Conservation (phyloP, 2,888 invertebrate genomes). For the Luperina nickerlii region DNA sequence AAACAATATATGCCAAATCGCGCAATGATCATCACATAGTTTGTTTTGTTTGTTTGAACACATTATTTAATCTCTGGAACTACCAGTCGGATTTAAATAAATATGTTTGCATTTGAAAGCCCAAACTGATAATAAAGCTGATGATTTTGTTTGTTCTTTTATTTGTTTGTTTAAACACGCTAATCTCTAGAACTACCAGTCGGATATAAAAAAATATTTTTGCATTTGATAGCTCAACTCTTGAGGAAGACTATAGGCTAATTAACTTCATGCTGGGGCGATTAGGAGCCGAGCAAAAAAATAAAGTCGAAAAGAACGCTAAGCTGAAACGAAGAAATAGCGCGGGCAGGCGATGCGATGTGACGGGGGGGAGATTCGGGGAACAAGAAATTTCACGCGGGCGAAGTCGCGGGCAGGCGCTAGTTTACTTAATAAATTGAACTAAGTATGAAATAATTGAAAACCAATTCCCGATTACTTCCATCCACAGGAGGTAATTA, state of each 20-base stretch:
- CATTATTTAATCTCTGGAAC: not conserved
- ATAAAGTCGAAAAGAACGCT: not conserved
- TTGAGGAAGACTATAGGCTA: not conserved
- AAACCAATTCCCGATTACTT: not conserved
- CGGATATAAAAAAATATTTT: not conserved
- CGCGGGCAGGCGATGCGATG: no score
- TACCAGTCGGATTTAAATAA: not conserved
- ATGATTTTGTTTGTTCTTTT: no score
- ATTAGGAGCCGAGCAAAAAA: no score
- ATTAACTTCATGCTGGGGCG: no score
- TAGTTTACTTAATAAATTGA: not conserved
- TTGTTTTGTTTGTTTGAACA: not conserved
- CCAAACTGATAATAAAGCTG: not conserved
- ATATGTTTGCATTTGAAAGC: not conserved
- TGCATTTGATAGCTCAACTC: not conserved
- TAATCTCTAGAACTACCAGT: not conserved
- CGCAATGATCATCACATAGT: no score
- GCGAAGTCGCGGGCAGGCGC: not conserved
- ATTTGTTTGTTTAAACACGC: not conserved
- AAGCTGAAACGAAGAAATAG: not conserved
- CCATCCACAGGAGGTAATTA: not conserved
- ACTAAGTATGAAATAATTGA: conserved; percentile 1
- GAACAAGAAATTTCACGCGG: no score
- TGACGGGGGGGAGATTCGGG: no score
- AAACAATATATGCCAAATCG: not conserved